Evolutionary conservation across 2,888 invertebrate genomes (phyloP), one percentile per base, ranked within the genome.

Genomic region (Drosophila atripex): DNA sequence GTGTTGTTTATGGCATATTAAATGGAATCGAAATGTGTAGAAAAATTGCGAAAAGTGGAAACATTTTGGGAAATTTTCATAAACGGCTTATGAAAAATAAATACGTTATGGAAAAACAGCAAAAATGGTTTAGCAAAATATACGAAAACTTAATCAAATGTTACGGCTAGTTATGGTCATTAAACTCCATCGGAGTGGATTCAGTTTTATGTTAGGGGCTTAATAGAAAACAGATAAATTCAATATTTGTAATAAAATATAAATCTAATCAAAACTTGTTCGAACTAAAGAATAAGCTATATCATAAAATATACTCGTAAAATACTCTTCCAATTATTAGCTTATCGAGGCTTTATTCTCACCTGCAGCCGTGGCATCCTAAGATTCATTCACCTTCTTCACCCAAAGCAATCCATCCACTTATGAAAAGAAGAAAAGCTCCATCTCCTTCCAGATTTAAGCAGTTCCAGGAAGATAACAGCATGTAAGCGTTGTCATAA

Each of bases 401-500:
- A 35, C 43, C 28, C 0, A 16, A 8, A 9, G 41, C 47, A 76
- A 78, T 78, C 68, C 79, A 85, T 73, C 70, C 68, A 75, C 65
- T 77, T 75, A 60, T 46, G 53, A 30, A 14, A 14, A 3, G 12
- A 30, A 35, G 8, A 30, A 16, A 52, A 23, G 8, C 43, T 30
- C 21, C 35, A 55, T 12, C 12, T 23, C 9, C 39, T 38, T 14
- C 7, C 12, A 18, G 14, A 28, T 18, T 39, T n/a, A 14, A n/a
- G 32, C 23, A n/a, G 30, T 43, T 35, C 43, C n/a, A 7, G 43
- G 50, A 52, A 76, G 78, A 80, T 80, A 82, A 80, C 86, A 85
- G 52, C 66, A 50, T 76, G 82, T 77, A 77, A 70, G 71, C 60
- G 60, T 51, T 61, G 71, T 70, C 71, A 83, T 86, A 80, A 86